These are phyloP conservation scores for Motacilla tschutschensis DNA, from an alignment of 2,113 vertebrate species.

Conservation along the genomic window DNA sequence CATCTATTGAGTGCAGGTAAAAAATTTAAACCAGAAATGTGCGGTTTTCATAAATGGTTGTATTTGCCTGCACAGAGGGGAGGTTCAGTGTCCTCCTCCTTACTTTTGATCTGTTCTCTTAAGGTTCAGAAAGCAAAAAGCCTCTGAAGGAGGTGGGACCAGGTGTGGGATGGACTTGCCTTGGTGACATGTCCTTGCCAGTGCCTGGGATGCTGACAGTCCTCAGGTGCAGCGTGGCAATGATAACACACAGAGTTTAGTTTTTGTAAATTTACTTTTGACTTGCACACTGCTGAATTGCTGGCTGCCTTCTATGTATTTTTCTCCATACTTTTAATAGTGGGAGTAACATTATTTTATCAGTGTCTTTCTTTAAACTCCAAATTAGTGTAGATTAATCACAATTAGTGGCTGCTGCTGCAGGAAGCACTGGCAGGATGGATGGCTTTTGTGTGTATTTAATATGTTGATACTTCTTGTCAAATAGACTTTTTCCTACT, in stretches of 20 bases:
- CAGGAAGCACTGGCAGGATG: neutral
- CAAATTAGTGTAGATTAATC: slow-evolving; percentile 5
- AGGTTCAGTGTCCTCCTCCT: neutral
- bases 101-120: neutral
- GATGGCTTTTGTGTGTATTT: slow-evolving; percentile 18
- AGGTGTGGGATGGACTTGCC: neutral
- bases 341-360: neutral
- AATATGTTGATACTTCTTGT: slow-evolving; percentile 26
- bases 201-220: neutral
- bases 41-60: neutral
- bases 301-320: neutral
- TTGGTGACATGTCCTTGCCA: neutral
- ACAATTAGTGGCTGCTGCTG: slow-evolving; percentile 5
- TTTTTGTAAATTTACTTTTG: neutral
- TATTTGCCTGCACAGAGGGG: neutral
- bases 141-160: neutral
- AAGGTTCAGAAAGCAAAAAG: neutral
- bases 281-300: neutral
- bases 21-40: neutral
- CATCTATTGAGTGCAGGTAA: neutral
- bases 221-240: neutral
- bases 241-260: neutral
- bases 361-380: slow-evolving; percentile 2
- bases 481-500: neutral
- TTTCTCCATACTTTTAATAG: neutral